Percentiles rank a stretch among this genome's conserved stretches.
These are phyloP conservation scores for Tyrannus savana DNA, from an alignment of 2,113 vertebrate genomes.

Conservation along the genomic window DNA sequence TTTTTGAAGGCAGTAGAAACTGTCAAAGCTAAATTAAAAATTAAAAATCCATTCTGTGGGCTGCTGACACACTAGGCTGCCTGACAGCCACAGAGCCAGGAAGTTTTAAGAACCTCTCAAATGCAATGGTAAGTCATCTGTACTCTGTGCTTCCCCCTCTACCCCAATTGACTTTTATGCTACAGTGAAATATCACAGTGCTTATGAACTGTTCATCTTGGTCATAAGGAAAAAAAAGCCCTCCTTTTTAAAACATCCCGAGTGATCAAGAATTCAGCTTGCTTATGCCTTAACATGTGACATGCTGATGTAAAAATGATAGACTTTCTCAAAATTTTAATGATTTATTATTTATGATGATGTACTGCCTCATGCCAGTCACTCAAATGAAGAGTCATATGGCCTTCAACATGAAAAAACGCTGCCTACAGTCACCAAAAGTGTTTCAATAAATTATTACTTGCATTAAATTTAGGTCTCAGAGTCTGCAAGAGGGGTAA, in stretches of 20 bases:
- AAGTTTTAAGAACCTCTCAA: not conserved
- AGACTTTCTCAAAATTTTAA: not conserved
- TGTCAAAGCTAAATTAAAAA: slow-evolving; percentile 58
- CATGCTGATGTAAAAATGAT: not conserved
- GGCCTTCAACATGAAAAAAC: slow-evolving; percentile 9
- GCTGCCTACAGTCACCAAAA: not conserved
- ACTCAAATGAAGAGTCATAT: slow-evolving; percentile 38
- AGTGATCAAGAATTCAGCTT: not conserved
- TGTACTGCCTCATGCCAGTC: not conserved
- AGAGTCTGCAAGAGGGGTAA: not conserved
- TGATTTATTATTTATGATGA: slow-evolving; percentile 38
- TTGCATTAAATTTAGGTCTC: not conserved
- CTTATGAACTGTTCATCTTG: not conserved
- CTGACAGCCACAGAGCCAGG: not conserved
- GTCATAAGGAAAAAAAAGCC: not conserved
- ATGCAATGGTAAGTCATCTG: not conserved
- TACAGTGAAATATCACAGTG: not conserved
- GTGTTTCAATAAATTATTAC: not conserved
- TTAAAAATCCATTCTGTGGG: slow-evolving; percentile 30
- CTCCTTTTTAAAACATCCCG: not conserved
- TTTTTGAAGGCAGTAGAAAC: slow-evolving; percentile 61
- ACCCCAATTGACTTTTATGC: not conserved
- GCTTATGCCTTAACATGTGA: not conserved
- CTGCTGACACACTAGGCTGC: slow-evolving; percentile 24
- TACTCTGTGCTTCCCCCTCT: not conserved